phyloP scores from a whole-genome alignment of 2,797 vertebrate species.

The Agapornis canus region DNA sequence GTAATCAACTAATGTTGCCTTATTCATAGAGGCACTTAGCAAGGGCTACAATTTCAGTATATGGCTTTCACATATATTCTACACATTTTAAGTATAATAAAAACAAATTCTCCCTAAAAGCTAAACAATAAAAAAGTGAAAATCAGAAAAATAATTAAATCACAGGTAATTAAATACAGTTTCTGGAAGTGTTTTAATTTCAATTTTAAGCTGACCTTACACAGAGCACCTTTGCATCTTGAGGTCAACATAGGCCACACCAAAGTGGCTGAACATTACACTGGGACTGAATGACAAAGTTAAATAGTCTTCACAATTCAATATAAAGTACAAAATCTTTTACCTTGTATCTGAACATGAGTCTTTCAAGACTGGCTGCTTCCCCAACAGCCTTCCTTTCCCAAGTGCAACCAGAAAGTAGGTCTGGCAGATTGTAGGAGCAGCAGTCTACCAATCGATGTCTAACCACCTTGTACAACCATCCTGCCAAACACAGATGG shows the following conservation, averaged over 20 bases:
- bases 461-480: neutral
- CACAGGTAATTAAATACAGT: neutral
- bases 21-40: neutral
- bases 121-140: neutral
- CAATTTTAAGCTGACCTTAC: neutral
- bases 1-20: neutral
- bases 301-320: neutral
- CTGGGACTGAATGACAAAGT: neutral
- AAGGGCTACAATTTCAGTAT: neutral
- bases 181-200: neutral
- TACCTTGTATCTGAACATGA: neutral
- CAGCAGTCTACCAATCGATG: neutral
- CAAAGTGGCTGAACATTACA: neutral
- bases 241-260: neutral
- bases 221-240: neutral
- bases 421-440: neutral
- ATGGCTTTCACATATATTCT: neutral
- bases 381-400: neutral
- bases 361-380: neutral
- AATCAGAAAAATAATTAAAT: neutral
- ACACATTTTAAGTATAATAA: neutral
- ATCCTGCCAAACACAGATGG: neutral
- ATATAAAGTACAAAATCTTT: neutral
- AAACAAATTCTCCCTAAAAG: neutral
- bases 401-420: neutral